Percentiles rank a stretch among this genome's conserved stretches.
phyloP scores from a whole-genome alignment of 2,797 vertebrate species.

The Molossus alvarezi region DNA sequence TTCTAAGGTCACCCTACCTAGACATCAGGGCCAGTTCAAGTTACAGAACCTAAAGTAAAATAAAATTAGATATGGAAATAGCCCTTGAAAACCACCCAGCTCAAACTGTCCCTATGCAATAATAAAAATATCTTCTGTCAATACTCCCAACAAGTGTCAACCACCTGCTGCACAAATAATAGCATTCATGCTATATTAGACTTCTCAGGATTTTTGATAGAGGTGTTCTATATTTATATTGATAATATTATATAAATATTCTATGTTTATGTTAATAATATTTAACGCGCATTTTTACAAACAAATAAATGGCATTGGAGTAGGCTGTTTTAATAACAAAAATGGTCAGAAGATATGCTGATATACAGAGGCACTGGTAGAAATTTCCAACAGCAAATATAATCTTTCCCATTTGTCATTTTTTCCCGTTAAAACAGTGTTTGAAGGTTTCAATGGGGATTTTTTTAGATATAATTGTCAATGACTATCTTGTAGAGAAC shows the following conservation, averaged over 20 bases:
- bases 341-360: constrained; percentile 16
- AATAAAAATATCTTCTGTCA: not conserved
- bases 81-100: not conserved
- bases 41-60: not conserved
- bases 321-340: constrained; percentile 5
- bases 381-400: constrained; percentile 56
- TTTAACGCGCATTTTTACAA: constrained; percentile 37
- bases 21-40: not conserved
- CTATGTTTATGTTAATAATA: not conserved
- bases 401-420: not conserved
- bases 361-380: not conserved
- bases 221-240: not conserved
- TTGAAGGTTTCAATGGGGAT: constrained; percentile 40
- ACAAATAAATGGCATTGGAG: not conserved
- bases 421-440: not conserved
- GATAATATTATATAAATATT: constrained; percentile 13
- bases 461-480: constrained; percentile 41
- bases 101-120: constrained; percentile 1
- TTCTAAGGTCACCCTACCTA: not conserved
- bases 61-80: not conserved
- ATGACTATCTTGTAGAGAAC: constrained; percentile 7
- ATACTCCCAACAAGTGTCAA: not conserved
- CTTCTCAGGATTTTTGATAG: not conserved
- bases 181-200: not conserved
- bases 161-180: not conserved